Percentiles rank a stretch among this genome's conserved stretches.
Evolutionary conservation across 2,113 vertebrate genomes (phyloP).

Genomic region (Falcunculus frontatus): DNA sequence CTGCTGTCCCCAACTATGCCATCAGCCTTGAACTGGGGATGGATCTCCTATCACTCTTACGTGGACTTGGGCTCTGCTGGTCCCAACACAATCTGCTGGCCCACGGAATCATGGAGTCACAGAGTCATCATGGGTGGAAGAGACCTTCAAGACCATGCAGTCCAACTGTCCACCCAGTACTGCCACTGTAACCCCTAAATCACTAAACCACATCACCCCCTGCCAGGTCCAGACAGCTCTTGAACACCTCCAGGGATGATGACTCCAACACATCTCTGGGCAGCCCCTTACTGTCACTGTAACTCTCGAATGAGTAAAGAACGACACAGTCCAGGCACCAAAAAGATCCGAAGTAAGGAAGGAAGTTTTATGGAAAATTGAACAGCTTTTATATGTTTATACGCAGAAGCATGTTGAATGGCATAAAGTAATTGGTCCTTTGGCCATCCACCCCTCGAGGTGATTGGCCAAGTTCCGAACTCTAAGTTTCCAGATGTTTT

Average conservation of each 20-base stretch:
- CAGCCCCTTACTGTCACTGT: no score
- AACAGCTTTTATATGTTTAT: no score
- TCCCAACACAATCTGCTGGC: fast-evolving
- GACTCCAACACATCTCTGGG: not conserved
- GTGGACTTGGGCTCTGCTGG: fast-evolving
- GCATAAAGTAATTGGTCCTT: no score
- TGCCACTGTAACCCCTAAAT: not conserved
- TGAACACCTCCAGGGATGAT: not conserved
- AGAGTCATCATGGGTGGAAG: not conserved
- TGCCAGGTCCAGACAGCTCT: not conserved
- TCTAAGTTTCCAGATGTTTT: no score
- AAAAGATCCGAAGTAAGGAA: no score
- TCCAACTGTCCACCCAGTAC: not conserved
- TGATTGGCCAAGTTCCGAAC: no score
- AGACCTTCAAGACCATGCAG: not conserved
- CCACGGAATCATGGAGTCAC: not conserved
- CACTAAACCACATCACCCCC: not conserved
- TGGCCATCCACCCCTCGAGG: no score
- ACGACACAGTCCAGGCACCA: no score
- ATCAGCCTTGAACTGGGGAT: fast-evolving
- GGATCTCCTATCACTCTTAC: fast-evolving
- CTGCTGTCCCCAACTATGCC: fast-evolving
- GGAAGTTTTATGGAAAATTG: no score
- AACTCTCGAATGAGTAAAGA: no score
- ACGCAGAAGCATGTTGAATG: no score